Evolutionary conservation across 2,113 vertebrate species (phyloP).

Genomic region (Zosterops lateralis): DNA sequence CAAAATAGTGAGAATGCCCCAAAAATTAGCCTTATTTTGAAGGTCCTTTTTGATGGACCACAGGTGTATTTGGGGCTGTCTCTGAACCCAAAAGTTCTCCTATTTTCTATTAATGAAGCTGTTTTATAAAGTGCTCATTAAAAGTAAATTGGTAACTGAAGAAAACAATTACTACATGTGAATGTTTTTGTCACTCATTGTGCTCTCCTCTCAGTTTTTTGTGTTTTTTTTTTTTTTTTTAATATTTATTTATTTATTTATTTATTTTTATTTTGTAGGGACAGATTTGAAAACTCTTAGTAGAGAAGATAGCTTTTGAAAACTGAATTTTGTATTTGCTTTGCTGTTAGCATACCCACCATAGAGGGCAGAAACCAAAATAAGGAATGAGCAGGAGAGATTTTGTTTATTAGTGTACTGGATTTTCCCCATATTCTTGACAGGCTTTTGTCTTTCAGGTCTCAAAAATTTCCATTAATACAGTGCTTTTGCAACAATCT

Average conservation of each 20-base stretch:
- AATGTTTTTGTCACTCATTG: neutral
- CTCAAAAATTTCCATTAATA: neutral
- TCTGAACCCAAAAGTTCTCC: neutral
- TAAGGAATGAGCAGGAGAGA: neutral
- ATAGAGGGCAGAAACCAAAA: neutral
- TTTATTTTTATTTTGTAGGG: neutral
- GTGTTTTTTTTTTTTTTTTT: no score
- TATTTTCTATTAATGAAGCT: neutral
- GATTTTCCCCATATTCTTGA: neutral
- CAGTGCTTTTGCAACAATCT: neutral
- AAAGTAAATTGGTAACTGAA: neutral
- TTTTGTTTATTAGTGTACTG: neutral
- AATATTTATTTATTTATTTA: no score
- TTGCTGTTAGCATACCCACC: neutral
- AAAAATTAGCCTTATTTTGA: neutral
- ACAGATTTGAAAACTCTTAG: neutral
- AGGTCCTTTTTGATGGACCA: neutral
- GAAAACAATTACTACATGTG: neutral
- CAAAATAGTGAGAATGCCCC: neutral
- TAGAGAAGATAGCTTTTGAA: neutral
- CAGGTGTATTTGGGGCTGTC: neutral
- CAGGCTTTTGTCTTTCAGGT: neutral
- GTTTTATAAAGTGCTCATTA: neutral
- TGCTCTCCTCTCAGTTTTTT: neutral
- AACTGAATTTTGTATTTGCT: neutral